Conservation (phyloP, 2,888 invertebrate genomes). For the Ctena decussata region DNA sequence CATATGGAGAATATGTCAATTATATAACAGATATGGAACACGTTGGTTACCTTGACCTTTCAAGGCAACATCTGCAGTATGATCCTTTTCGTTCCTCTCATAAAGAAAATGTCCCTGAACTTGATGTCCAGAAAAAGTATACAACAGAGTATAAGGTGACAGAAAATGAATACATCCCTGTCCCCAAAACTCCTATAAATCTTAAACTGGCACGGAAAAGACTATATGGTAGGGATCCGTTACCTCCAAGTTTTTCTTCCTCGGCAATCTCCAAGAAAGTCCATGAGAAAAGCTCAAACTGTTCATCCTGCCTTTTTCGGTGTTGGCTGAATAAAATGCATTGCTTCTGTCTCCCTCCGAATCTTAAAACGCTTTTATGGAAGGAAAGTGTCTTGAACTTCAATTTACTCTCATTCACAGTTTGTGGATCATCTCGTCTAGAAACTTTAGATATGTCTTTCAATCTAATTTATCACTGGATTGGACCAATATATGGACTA, state of each 20-base stretch:
- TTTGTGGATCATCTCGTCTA: constrained; percentile 29
- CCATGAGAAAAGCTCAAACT: too few relatives aligned
- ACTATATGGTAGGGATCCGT: too few relatives aligned
- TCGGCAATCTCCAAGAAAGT: too few relatives aligned
- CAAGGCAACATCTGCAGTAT: constrained; percentile 49
- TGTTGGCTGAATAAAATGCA: too few relatives aligned
- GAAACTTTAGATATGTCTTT: constrained; percentile 43
- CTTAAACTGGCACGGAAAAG: too few relatives aligned
- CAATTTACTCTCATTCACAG: neutral
- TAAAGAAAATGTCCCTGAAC: too few relatives aligned
- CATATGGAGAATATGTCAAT: constrained; percentile 23
- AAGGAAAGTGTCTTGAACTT: constrained; percentile 37
- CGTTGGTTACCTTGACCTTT: constrained; percentile 39
- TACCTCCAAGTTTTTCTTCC: too few relatives aligned
- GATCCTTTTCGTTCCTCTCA: constrained; percentile 37
- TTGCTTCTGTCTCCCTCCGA: neutral
- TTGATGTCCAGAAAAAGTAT: too few relatives aligned
- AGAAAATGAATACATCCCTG: too few relatives aligned
- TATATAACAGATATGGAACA: neutral
- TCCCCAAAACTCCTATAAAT: too few relatives aligned
- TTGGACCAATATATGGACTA: constrained; percentile 41
- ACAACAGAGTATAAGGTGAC: too few relatives aligned
- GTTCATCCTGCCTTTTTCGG: too few relatives aligned
- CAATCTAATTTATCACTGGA: constrained; percentile 44
- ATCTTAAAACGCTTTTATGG: constrained; percentile 18